phyloP scores from a whole-genome alignment of 1,140 invertebrate species.

The Drosophila ananassae region DNA sequence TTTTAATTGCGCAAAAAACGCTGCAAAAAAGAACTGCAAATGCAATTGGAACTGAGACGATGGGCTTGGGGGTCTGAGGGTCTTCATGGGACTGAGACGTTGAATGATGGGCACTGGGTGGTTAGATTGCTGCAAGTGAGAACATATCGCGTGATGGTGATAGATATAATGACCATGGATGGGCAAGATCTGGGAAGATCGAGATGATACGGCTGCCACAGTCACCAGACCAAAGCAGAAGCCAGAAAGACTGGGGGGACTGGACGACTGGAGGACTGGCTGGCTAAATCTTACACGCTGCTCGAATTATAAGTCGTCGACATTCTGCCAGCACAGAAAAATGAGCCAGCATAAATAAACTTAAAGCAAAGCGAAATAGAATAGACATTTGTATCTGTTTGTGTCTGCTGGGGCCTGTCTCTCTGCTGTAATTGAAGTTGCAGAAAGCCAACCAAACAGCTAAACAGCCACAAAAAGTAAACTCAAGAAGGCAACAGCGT shows the following conservation, averaged over 20 bases:
- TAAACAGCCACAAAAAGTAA: slow-evolving; percentile 39
- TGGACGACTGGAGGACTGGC: not conserved
- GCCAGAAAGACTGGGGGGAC: too few relatives aligned
- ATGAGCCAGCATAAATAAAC: slow-evolving; percentile 68
- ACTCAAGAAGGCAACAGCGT: slow-evolving; percentile 4
- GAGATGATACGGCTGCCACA: slow-evolving; percentile 13
- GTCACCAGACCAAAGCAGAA: slow-evolving; percentile 33
- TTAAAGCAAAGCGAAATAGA: slow-evolving; percentile 58
- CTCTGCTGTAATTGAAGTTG: slow-evolving; percentile 51
- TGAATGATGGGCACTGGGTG: slow-evolving; percentile 39
- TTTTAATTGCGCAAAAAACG: slow-evolving; percentile 76
- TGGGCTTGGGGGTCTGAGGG: not conserved
- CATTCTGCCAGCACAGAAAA: slow-evolving; percentile 63
- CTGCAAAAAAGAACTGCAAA: slow-evolving; percentile 8
- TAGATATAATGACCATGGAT: slow-evolving; percentile 68
- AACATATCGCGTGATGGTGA: slow-evolving; percentile 72
- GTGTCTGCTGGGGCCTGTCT: slow-evolving; percentile 5
- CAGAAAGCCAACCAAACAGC: slow-evolving; percentile 30
- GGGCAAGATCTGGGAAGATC: slow-evolving; percentile 29
- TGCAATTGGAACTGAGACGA: slow-evolving; percentile 38
- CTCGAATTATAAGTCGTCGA: slow-evolving; percentile 80
- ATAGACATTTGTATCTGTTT: slow-evolving; percentile 64
- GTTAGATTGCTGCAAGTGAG: slow-evolving; percentile 43
- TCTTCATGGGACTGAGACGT: slow-evolving; percentile 14
- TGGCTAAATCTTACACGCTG: slow-evolving; percentile 62